Evolutionary conservation across 1,140 invertebrate genomes (phyloP).

Genomic region (Drosophila lacteicornis): DNA sequence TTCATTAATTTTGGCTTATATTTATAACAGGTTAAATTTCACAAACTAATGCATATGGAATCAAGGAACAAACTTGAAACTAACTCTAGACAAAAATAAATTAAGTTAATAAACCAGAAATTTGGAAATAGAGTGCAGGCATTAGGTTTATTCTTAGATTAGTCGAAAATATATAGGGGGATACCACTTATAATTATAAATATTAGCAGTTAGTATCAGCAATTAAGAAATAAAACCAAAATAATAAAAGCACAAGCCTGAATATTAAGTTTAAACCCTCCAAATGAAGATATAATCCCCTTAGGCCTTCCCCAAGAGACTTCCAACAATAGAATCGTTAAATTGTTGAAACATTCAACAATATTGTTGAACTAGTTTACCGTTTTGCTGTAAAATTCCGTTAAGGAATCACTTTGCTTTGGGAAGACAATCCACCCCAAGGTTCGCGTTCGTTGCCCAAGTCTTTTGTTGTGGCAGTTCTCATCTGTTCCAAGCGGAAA

Average conservation of each 20-base stretch:
- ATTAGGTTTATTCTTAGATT: neutral
- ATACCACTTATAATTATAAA: no score
- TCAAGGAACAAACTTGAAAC: neutral
- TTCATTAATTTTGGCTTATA: conserved; percentile 2
- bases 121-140: neutral
- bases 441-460: conserved; percentile 63
- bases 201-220: no score
- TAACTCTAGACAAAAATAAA: neutral
- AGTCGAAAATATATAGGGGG: no score
- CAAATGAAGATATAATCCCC: conserved; percentile 6
- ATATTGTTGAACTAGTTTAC: conserved; percentile 6
- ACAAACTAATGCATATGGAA: conserved; percentile 14
- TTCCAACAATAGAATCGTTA: conserved; percentile 10
- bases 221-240: neutral
- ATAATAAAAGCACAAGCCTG: neutral
- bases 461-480: conserved; percentile 70
- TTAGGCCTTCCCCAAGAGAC: neutral
- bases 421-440: conserved; percentile 17
- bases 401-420: conserved; percentile 13
- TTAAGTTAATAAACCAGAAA: neutral
- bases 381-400: conserved; percentile 18
- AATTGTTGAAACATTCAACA: conserved; percentile 16
- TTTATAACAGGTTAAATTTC: conserved; percentile 15
- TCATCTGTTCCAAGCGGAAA: conserved; percentile 55
- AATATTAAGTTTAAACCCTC: neutral